A percentile compares a stretch with the other conserved stretches of the same genome.
Conservation (phyloP, 2,797 vertebrate species). For the Oophaga sylvatica region DNA sequence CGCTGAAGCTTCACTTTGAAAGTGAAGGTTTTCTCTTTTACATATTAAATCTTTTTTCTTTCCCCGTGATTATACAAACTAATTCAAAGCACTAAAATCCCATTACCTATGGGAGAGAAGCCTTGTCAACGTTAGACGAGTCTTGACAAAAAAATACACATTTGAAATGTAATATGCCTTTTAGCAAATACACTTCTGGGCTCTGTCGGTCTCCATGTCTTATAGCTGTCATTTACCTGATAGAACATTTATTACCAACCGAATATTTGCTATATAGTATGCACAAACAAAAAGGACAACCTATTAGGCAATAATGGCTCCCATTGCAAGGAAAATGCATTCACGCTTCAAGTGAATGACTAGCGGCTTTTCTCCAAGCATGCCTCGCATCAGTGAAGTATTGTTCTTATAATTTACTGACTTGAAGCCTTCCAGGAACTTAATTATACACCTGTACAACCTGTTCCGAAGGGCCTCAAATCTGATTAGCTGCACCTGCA, state of each 20-base stretch:
- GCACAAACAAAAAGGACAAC: slow-evolving; percentile 42
- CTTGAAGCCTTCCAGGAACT: slow-evolving; percentile 53
- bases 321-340: slow-evolving; percentile 42
- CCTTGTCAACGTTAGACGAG: slow-evolving; percentile 28
- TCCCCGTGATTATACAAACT: not conserved
- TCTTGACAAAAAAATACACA: slow-evolving; percentile 45
- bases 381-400: slow-evolving; percentile 46
- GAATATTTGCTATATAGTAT: slow-evolving; percentile 46
- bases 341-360: slow-evolving; percentile 46
- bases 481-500: slow-evolving; percentile 60
- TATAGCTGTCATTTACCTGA: slow-evolving; percentile 42
- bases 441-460: slow-evolving; percentile 57
- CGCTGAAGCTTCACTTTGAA: not conserved
- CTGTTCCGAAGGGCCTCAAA: slow-evolving; percentile 33
- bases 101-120: slow-evolving; percentile 44
- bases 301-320: slow-evolving; percentile 44
- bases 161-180: slow-evolving; percentile 50
- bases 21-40: slow-evolving; percentile 2
- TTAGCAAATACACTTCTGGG: slow-evolving; percentile 40
- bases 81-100: slow-evolving; percentile 28
- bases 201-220: slow-evolving; percentile 33
- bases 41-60: slow-evolving; percentile 1
- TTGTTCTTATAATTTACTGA: slow-evolving; percentile 58
- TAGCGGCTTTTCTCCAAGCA: slow-evolving; percentile 40
- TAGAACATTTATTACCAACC: slow-evolving; percentile 36